Evolutionary conservation across 2,797 vertebrate genomes (phyloP).

Genomic region (Sebastes minor): DNA sequence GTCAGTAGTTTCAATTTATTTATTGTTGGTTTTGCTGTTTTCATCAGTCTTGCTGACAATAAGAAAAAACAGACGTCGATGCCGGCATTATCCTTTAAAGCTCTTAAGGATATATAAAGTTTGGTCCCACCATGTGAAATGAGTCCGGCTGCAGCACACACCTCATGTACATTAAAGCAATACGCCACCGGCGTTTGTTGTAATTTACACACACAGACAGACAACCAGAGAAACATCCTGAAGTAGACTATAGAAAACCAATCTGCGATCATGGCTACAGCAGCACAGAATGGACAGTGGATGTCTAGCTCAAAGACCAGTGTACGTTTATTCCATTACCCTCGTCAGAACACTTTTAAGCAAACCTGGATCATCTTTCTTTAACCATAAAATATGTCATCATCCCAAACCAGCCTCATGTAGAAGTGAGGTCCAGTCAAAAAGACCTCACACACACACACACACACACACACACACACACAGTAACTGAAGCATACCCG

Average conservation of each 20-base stretch:
- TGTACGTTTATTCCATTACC: not conserved
- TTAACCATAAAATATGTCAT: not conserved
- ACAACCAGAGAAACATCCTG: not conserved
- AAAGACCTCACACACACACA: not conserved
- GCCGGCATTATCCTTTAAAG: not conserved
- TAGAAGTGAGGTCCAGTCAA: not conserved
- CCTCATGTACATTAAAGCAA: not conserved
- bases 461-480: slow-evolving; percentile 21
- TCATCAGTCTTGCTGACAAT: not conserved
- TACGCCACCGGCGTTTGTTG: not conserved
- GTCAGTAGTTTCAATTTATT: not conserved
- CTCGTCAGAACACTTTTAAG: not conserved
- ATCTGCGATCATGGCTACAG: not conserved
- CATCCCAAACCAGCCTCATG: not conserved
- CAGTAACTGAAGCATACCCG: not conserved
- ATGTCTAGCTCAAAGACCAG: not conserved
- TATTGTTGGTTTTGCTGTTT: not conserved
- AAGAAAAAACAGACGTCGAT: not conserved
- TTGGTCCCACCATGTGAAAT: not conserved
- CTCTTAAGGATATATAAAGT: not conserved
- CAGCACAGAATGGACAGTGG: not conserved
- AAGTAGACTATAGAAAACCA: not conserved
- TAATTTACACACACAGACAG: not conserved
- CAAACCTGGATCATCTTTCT: not conserved
- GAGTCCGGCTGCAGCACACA: not conserved